Evolutionary conservation across 2,113 vertebrate species (phyloP).

Genomic region (Sialia sialis): DNA sequence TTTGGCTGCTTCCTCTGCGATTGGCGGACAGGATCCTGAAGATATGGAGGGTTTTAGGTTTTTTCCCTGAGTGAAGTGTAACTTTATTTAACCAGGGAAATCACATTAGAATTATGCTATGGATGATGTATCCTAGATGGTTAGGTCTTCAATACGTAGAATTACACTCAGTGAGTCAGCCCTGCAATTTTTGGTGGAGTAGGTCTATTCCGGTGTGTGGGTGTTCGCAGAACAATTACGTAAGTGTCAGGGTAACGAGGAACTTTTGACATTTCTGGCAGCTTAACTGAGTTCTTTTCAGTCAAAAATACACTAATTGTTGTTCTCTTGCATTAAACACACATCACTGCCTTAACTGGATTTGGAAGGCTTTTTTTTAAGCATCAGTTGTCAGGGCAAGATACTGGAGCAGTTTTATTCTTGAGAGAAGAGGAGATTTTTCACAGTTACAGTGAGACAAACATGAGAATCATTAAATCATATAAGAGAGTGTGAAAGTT

Average conservation of each 20-base stretch:
- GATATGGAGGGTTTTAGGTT: not conserved
- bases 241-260: conserved; percentile 73
- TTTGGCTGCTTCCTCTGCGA: not conserved
- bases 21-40: not conserved
- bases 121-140: conserved; percentile 48
- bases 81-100: conserved; percentile 12
- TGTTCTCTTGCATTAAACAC: conserved; percentile 66
- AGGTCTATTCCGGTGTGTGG: conserved; percentile 76
- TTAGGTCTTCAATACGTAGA: conserved; percentile 61
- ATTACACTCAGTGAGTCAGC: conserved; percentile 70
- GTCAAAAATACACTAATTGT: conserved; percentile 68
- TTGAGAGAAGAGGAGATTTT: conserved; percentile 40
- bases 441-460: conserved; percentile 9
- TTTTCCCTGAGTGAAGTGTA: not conserved
- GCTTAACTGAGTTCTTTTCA: conserved; percentile 70
- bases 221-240: conserved; percentile 77
- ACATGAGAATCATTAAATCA: conserved; percentile 25
- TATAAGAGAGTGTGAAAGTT: not conserved
- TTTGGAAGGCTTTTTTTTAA: conserved; percentile 43
- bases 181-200: conserved; percentile 70
- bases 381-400: conserved; percentile 44
- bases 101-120: conserved; percentile 26
- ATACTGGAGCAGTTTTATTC: conserved; percentile 23
- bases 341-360: conserved; percentile 59
- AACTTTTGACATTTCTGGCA: conserved; percentile 79